Evolutionary conservation across 1,140 invertebrate genomes (phyloP).

Genomic region (Antheraea mylitta): DNA sequence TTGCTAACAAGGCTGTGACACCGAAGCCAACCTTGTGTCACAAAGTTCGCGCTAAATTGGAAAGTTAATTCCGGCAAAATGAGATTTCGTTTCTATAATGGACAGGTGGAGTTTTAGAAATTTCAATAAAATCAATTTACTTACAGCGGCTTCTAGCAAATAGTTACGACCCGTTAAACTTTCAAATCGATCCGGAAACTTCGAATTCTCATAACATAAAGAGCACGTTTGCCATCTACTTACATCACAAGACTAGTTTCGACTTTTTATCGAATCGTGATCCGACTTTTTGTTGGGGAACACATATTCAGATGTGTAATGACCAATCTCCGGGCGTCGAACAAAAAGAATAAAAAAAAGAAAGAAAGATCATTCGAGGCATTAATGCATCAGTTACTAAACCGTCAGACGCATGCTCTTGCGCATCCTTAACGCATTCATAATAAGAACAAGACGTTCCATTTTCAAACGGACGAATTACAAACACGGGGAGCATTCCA

Average conservation of each 20-base stretch:
- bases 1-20: background rate
- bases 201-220: slow-evolving; percentile 68
- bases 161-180: slow-evolving; percentile 33
- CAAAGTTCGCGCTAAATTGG: slow-evolving; percentile 1
- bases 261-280: slow-evolving; percentile 67
- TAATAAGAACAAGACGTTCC: slow-evolving; percentile 69
- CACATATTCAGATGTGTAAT: slow-evolving; percentile 76
- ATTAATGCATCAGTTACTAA: slow-evolving; percentile 77
- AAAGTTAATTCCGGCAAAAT: slow-evolving; percentile 3
- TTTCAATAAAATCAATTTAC: slow-evolving; percentile 29
- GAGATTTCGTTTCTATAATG: background rate
- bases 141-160: slow-evolving; percentile 14
- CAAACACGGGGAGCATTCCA: slow-evolving; percentile 59
- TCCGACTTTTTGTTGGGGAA: slow-evolving; percentile 62
- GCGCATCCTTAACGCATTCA: slow-evolving; percentile 73
- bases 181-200: slow-evolving; percentile 68
- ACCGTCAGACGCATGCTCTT: slow-evolving; percentile 70
- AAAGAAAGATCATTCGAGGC: slow-evolving; percentile 56
- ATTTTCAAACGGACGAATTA: slow-evolving; percentile 62
- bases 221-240: slow-evolving; percentile 68
- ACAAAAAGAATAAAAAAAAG: slow-evolving; percentile 43
- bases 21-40: background rate
- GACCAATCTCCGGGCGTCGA: slow-evolving; percentile 71
- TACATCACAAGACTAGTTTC: slow-evolving; percentile 59
- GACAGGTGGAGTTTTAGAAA: slow-evolving; percentile 7